Base-by-base conservation (phyloP, 2,797 vertebrate species). In the Karalla daura region DNA sequence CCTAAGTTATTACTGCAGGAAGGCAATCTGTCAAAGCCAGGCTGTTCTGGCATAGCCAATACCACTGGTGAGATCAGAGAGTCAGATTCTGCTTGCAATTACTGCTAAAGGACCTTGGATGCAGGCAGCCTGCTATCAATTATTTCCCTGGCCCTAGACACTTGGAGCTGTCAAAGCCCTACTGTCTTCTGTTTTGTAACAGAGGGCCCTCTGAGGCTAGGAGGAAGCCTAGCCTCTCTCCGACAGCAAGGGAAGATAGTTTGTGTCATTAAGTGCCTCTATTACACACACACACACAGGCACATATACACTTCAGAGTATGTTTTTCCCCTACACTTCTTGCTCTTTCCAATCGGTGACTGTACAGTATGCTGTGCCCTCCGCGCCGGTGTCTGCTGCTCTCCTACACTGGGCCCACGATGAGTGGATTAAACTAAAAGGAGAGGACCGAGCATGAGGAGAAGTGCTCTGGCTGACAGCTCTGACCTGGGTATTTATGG, bases 1-100 rank as follows among this genome's bases (percentile, higher is more conserved):
- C 96, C 95, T 97, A 97, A 97, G 94, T 98, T 97, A 98, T 98
- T 98, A 98, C 95, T 93, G 94, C 92, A 94, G 94, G 95, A 97
- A 97, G 95, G 96, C 96, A 96, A 98, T 98, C 97, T 95, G 96
- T 98, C 96, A 98, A 96, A 96, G 95, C 94, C 88, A 87, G 95
- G 94, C 94, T 93, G 89, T 95, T 97, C 95, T 98, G 97, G 97
- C 96, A 95, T 93, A 93, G 96, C 89, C 94, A 96, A 95, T 96
- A 96, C 96, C 95, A 97, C 96, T 98, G 96, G 95, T 97, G 96
- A 98, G 97, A 98, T 98, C 96, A 98, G 95, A 98, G 96, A 97
- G 95, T 95, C 94, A 94, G 95, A 96, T 96, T 96, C 97, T 97
- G 96, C 96, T 97, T 95, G 96, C 96, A 98, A 98, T 98, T 98